A percentile compares a stretch with the other conserved stretches of the same genome.
phyloP scores from a whole-genome alignment of 2,113 vertebrate species.

The Mastomys natalensis region DNA sequence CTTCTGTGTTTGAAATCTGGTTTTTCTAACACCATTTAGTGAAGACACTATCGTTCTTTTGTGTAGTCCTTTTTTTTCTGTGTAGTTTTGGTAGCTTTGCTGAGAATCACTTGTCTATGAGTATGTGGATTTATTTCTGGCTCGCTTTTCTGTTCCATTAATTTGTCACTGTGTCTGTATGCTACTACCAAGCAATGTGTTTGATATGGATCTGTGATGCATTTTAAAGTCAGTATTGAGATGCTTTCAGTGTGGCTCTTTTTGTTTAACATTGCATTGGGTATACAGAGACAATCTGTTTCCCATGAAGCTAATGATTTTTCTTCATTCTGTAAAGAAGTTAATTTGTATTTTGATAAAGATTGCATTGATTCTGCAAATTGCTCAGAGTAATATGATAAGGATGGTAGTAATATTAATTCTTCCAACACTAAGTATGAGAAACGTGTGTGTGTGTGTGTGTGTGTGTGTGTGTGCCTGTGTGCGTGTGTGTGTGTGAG shows the following conservation, averaged over 20 bases:
- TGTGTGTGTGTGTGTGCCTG: not conserved
- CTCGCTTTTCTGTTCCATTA: not conserved
- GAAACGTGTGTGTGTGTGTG: not conserved
- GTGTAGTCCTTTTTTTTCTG: not conserved
- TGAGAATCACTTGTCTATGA: not conserved
- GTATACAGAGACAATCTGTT: not conserved
- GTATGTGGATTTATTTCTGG: not conserved
- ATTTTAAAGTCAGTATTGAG: not conserved
- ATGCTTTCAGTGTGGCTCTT: not conserved
- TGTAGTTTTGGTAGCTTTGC: not conserved
- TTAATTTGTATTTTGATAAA: not conserved
- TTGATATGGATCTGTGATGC: not conserved
- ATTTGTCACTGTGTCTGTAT: not conserved
- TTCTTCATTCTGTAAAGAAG: not conserved
- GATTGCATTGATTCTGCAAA: not conserved
- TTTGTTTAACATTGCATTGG: not conserved
- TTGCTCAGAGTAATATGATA: not conserved
- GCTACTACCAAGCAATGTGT: not conserved
- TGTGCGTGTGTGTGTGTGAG: not conserved
- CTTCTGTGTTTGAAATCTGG: not conserved
- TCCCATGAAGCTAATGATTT: not conserved
- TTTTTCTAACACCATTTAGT: not conserved
- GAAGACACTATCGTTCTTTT: not conserved
- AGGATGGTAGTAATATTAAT: not conserved
- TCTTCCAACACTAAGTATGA: not conserved